These are phyloP conservation scores for Zoanthus gigantus DNA, from an alignment of 92 coral and sea anemone genomes.

Conservation along the genomic window DNA sequence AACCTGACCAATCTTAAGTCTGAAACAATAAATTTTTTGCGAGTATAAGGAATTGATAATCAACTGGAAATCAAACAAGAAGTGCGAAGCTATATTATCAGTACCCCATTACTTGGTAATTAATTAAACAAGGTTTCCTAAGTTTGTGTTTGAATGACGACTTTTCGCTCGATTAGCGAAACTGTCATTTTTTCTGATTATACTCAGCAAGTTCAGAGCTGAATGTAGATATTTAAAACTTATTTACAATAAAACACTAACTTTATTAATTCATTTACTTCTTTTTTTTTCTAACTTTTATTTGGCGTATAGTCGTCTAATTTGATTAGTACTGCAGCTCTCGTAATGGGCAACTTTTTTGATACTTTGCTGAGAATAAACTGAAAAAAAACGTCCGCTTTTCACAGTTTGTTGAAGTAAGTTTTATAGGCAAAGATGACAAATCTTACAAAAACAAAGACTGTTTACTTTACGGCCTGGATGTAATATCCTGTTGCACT, in stretches of 20 bases:
- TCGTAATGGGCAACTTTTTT: background rate
- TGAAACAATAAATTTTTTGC: background rate
- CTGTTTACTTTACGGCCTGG: background rate
- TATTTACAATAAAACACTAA: background rate
- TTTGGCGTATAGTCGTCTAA: background rate
- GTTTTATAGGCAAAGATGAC: background rate
- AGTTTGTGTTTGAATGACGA: background rate
- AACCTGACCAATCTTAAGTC: background rate
- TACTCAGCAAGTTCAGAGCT: background rate
- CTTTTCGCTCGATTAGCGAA: background rate
- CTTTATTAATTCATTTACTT: background rate
- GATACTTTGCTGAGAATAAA: background rate
- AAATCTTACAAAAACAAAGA: slow-evolving; percentile 2
- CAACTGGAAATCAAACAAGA: slow-evolving; percentile 17
- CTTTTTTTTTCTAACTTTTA: background rate
- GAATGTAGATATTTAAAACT: too few species aligned
- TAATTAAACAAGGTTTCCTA: background rate
- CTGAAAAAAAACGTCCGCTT: background rate
- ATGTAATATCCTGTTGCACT: slow-evolving; percentile 14
- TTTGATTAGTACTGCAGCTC: background rate
- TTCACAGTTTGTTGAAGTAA: slow-evolving; percentile 5
- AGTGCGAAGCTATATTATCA: background rate
- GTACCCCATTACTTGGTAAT: slow-evolving; percentile 12
- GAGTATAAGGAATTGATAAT: too few species aligned
- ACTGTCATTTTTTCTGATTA: background rate